Evolutionary conservation across 1,140 invertebrate genomes (phyloP).

Genomic region (Calycopis cecrops): DNA sequence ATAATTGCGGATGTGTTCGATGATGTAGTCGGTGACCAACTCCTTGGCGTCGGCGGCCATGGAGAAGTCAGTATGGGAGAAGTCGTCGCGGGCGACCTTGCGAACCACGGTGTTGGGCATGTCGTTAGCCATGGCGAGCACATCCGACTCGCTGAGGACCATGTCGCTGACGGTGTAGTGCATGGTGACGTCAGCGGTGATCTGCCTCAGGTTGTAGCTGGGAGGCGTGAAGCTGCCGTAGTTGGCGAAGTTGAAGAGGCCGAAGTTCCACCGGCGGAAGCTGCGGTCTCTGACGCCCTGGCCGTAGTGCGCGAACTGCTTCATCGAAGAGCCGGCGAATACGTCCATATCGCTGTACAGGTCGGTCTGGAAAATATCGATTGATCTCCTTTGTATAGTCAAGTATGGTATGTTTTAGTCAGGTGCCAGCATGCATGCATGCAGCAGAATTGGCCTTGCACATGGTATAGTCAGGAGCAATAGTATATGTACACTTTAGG

Average conservation of each 20-base stretch:
- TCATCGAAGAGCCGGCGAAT: conserved; percentile 37
- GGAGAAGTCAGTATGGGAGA: conserved; percentile 25
- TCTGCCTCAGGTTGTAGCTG: conserved; percentile 16
- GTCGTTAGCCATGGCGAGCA: conserved; percentile 19
- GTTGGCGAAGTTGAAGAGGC: conserved; percentile 27
- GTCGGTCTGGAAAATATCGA: conserved; percentile 13
- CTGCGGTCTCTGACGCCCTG: conserved; percentile 47
- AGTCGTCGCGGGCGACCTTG: conserved; percentile 19
- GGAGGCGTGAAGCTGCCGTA: conserved; percentile 34
- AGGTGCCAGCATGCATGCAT: too few species aligned
- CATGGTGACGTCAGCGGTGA: conserved; percentile 19
- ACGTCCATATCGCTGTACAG: conserved; percentile 15
- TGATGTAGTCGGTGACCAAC: too few species aligned
- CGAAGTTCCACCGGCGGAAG: conserved; percentile 45
- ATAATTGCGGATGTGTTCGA: too few species aligned
- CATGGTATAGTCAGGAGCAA: too few species aligned
- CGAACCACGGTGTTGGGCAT: conserved; percentile 22
- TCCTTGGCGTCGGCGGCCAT: conserved; percentile 15
- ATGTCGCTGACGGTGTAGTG: conserved; percentile 22
- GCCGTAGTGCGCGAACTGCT: conserved; percentile 49
- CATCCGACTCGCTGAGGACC: conserved; percentile 18
- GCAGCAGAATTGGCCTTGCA: too few species aligned
- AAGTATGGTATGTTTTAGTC: too few species aligned
- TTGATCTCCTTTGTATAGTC: too few species aligned
- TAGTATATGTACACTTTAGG: too few species aligned